These are phyloP conservation scores for Nemoura dubitans DNA, from an alignment of 2,888 invertebrate genomes.

Conservation along the genomic window DNA sequence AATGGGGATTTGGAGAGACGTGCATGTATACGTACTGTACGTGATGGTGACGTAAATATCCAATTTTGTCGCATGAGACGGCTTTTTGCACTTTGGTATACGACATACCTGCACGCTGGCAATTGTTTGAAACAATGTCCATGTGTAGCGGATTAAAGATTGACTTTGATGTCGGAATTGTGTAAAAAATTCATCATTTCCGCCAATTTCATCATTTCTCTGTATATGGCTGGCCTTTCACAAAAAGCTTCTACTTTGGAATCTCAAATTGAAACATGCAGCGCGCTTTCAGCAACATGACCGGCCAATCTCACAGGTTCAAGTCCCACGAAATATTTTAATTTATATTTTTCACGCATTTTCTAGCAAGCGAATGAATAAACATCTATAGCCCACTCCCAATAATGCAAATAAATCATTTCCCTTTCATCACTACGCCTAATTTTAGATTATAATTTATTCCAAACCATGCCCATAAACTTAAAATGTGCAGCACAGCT, in stretches of 20 bases:
- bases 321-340: too few species aligned
- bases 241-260: too few species aligned
- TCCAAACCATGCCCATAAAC: not conserved
- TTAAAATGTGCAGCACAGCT: not conserved
- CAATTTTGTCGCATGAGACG: not conserved
- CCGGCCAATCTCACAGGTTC: too few species aligned
- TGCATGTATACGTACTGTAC: not conserved
- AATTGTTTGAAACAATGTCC: not conserved
- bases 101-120: not conserved
- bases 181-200: not conserved
- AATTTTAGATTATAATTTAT: not conserved
- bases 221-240: too few species aligned
- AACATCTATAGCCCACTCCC: too few species aligned
- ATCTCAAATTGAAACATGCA: too few species aligned
- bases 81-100: not conserved
- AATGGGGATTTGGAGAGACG: not conserved
- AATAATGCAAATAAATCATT: not conserved
- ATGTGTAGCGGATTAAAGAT: not conserved
- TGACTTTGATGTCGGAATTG: not conserved
- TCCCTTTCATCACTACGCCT: not conserved
- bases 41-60: not conserved
- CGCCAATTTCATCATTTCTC: not conserved
- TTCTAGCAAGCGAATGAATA: too few species aligned
- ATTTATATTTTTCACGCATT: too few species aligned
- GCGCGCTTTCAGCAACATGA: too few species aligned